Base-by-base conservation (phyloP, 2,888 invertebrate species). In the Coenonympha arcania region DNA sequence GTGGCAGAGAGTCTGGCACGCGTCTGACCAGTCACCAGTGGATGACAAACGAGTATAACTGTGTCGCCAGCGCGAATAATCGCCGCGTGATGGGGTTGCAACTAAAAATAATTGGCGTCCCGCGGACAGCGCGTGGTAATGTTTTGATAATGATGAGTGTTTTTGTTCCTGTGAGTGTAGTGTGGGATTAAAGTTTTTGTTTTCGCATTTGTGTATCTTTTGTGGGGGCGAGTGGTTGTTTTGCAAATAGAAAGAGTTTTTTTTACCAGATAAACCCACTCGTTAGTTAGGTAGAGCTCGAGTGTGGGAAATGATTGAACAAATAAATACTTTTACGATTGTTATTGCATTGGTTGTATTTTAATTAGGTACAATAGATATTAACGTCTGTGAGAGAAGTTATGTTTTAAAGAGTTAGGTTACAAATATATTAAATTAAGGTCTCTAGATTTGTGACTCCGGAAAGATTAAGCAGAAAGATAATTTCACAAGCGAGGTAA, bases 101-200 rank as follows among this genome's bases (percentile, higher is more conserved):
- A 75, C 68, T 61, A 62, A 65, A 72, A 78, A 80, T 86, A 86
- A 86, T 86, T 85, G 85, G 85, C 85, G 67, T 80, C 85, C 85
- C 80, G 83, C 79, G 70, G 84, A 61, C 68, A 61, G 68, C 62
- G 73, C 71, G 75, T 73, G 78, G 68, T 77, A 77, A 78, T 85
- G 81, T 85, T 86, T 79, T 81, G 72, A 76, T 84, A 84, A 84
- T 83, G 77, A 79, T 74, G 79, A 78, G 76, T 71, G 70, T 68
- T 69, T 71, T 78, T 78, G 76, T 77, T 72, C 69, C 53, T 54
- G 28, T 56, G 56, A 40, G 45, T 44, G 54, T 57, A 40, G 45
- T 44, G 54, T 57, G 54, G 68, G 71, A 74, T 76, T 76, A 63
- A 65, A 70, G 72, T 76, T 76, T 71, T 79, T 79, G 77, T 79